Base-by-base conservation (phyloP, 2,888 invertebrate genomes). In the Melieria crassipennis region DNA sequence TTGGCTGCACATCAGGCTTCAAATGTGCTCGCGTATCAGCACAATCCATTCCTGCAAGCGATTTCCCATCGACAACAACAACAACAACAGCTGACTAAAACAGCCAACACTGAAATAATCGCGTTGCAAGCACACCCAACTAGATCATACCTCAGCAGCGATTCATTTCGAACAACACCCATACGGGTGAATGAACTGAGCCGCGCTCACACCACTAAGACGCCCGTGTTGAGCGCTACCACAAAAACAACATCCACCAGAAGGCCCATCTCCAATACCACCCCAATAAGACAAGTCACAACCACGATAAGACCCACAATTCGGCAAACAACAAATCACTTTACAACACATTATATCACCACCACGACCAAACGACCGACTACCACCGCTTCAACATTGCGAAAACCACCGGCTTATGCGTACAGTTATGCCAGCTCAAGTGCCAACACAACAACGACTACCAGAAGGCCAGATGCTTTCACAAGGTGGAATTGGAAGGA, bases 131-230 rank as follows among this genome's bases (percentile, higher is more conserved):
- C 55, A 1, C 16, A 71, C 66, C 66, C 13, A 30, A 72, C 71
- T 57, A 75, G 73, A 47, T 69, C 75, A 47, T 82, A 81, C 65
- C 71, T 79, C 42, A 78, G 76, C 46, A 83, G 81, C 73, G 76
- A 79, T 50, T 75, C 45, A n/a, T 69, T 69, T 55, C 60, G 68
- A 45, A 69, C 62, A 13, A 61, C 68, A 16, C 68, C 61, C 50
- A 10, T 62, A 43, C 57, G 48, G 13, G 7, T 42, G n/a, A 43
- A n/a, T 3, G 16, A 11, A 1, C 72, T 61, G 75, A 83, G 75
- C 76, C 55, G 71, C 1, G 65, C 10, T 55, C 69, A 56, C 3
- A 55, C 9, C 4, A 68, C 47, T 7, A 55, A 67, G 11, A 52
- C 16, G 56, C 11, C 16, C 16, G 16, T 16, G 30, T 30, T 30